Conservation (phyloP, 2,113 vertebrate genomes). For the Tringa solitaria region DNA sequence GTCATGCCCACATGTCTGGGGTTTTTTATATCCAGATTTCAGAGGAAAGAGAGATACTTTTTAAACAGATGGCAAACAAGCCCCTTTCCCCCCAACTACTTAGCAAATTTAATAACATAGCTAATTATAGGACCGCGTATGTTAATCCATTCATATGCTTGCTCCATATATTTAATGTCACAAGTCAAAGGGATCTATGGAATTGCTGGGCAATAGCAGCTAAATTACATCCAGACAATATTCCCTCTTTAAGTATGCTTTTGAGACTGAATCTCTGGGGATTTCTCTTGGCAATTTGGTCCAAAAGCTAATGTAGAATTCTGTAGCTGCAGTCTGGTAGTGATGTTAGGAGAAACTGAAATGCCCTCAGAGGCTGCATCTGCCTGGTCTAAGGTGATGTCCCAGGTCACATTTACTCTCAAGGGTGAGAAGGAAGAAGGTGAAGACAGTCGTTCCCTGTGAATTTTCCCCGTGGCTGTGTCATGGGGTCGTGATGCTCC, state of each 20-base stretch:
- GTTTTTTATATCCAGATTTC: constrained; percentile 63
- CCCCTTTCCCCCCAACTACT: constrained; percentile 37
- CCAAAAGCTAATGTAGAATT: neutral
- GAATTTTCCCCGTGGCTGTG: neutral
- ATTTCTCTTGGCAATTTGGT: neutral
- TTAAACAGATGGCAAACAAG: constrained; percentile 63
- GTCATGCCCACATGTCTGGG: constrained; percentile 57
- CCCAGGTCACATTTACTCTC: neutral
- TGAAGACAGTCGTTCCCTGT: neutral
- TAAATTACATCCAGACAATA: constrained; percentile 33
- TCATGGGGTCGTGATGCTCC: neutral
- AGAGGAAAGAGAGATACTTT: constrained; percentile 51
- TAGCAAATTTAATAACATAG: constrained; percentile 56
- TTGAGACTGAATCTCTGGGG: neutral
- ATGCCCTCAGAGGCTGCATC: neutral
- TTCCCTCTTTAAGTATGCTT: neutral
- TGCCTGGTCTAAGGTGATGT: neutral
- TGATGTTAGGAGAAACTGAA: neutral
- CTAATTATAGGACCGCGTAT: constrained; percentile 42
- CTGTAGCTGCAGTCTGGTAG: neutral
- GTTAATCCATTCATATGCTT: constrained; percentile 31
- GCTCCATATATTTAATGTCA: constrained; percentile 37
- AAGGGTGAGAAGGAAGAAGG: neutral
- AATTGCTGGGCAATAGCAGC: constrained; percentile 21
- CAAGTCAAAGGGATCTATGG: constrained; percentile 6